Conservation (phyloP, 1,140 invertebrate genomes). For the Zaprionus lachaisei region DNA sequence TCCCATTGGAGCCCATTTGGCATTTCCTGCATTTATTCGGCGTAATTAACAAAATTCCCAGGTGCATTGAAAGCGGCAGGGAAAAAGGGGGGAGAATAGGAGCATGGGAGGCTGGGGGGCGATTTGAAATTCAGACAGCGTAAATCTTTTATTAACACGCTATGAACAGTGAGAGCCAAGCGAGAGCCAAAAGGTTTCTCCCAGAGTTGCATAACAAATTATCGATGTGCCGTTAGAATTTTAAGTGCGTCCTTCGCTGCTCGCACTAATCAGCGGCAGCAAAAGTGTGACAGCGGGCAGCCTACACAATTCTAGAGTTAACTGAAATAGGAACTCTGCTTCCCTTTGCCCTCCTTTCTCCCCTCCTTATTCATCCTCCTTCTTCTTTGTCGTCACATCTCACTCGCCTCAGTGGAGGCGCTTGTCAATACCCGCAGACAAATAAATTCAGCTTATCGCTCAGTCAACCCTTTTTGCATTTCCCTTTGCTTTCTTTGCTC, state of each 20-base stretch:
- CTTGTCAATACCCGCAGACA: conserved; percentile 81
- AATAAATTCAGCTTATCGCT: conserved; percentile 79
- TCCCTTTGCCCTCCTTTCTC: neutral
- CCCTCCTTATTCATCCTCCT: neutral
- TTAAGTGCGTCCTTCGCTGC: conserved; percentile 53
- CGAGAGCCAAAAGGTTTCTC: neutral
- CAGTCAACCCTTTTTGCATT: conserved; percentile 66
- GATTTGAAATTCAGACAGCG: conserved; percentile 75
- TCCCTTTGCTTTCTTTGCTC: neutral
- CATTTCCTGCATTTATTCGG: conserved; percentile 77
- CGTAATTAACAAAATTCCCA: conserved; percentile 80
- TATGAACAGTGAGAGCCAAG: no score
- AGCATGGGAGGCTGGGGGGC: neutral
- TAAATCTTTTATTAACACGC: conserved; percentile 80
- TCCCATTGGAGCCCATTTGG: conserved; percentile 40
- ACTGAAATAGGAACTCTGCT: neutral
- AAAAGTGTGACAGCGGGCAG: neutral
- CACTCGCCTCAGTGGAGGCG: conserved; percentile 10
- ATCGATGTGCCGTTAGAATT: conserved; percentile 75
- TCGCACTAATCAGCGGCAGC: conserved; percentile 64
- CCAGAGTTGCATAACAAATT: conserved; percentile 78
- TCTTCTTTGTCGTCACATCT: neutral
- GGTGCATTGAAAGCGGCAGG: conserved; percentile 54
- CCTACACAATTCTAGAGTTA: neutral
- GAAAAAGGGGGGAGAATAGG: neutral